A percentile compares a stretch with the other conserved stretches of the same genome.
phyloP scores from a whole-genome alignment of 2,797 vertebrate species.

The Lagocephalus sceleratus region DNA sequence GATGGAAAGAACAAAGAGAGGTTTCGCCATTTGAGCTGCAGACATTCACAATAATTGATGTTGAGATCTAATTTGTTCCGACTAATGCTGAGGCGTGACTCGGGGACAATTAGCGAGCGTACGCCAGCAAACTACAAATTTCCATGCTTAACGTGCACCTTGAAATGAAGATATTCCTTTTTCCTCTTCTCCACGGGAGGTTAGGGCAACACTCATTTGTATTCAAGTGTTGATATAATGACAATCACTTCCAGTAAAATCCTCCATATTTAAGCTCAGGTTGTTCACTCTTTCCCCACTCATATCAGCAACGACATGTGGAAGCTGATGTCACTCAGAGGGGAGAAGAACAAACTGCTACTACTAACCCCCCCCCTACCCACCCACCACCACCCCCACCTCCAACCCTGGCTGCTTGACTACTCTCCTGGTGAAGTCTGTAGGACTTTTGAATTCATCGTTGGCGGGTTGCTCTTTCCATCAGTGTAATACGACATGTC shows the following conservation, averaged over 20 bases:
- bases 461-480: conserved; percentile 4
- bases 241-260: too few relatives aligned
- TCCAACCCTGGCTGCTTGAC: not conserved
- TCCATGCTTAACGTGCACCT: not conserved
- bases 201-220: too few relatives aligned
- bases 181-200: too few relatives aligned
- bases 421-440: not conserved
- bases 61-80: conserved; percentile 7
- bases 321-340: not conserved
- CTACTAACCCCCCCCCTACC: too few relatives aligned
- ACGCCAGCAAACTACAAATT: conserved; percentile 1
- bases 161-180: too few relatives aligned
- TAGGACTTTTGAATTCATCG: conserved; percentile 5
- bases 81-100: conserved; percentile 2
- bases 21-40: conserved; percentile 6
- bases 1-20: not conserved
- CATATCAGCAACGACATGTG: too few relatives aligned
- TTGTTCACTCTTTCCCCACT: too few relatives aligned
- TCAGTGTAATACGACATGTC: not conserved
- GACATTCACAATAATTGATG: conserved; percentile 10
- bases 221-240: too few relatives aligned
- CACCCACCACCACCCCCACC: too few relatives aligned
- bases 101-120: conserved; percentile 10
- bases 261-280: too few relatives aligned
- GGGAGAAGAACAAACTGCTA: not conserved